These are phyloP conservation scores for Trichopria drosophilae DNA, from an alignment of 2,888 invertebrate species.

Conservation along the genomic window DNA sequence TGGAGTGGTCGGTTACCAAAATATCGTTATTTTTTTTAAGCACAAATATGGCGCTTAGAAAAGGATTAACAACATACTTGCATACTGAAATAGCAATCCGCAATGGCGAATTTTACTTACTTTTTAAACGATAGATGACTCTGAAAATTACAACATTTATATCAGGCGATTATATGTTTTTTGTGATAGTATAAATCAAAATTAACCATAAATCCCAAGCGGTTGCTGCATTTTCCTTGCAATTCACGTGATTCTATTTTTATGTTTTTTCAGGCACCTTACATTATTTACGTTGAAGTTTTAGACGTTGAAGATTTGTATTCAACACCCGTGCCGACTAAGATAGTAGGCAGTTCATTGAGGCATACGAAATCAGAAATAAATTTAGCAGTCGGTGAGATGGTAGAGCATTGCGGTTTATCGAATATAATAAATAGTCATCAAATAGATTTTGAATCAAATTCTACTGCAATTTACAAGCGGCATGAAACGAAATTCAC, in stretches of 20 bases:
- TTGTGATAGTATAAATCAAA: background rate
- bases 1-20: too few relatives aligned
- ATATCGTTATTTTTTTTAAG: too few relatives aligned
- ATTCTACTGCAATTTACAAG: slow-evolving; percentile 51
- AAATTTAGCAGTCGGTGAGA: slow-evolving; percentile 68
- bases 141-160: too few relatives aligned
- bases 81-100: too few relatives aligned
- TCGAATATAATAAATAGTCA: slow-evolving; percentile 41
- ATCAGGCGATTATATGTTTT: too few relatives aligned
- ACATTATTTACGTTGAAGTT: slow-evolving; percentile 97
- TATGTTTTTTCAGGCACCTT: slow-evolving; percentile 75
- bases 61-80: too few relatives aligned
- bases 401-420: slow-evolving; percentile 47
- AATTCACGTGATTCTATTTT: slow-evolving; percentile 3
- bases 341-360: slow-evolving; percentile 78
- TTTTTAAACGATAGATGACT: too few relatives aligned
- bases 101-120: too few relatives aligned
- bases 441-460: slow-evolving; percentile 40
- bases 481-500: slow-evolving; percentile 39
- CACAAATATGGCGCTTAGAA: too few relatives aligned
- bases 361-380: slow-evolving; percentile 94
- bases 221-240: background rate
- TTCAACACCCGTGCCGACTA: slow-evolving; percentile 85
- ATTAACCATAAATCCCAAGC: too few relatives aligned
- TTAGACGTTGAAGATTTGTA: slow-evolving; percentile 83